Evolutionary conservation across 2,888 invertebrate genomes (phyloP).

Genomic region (Dichetophora obliterata): DNA sequence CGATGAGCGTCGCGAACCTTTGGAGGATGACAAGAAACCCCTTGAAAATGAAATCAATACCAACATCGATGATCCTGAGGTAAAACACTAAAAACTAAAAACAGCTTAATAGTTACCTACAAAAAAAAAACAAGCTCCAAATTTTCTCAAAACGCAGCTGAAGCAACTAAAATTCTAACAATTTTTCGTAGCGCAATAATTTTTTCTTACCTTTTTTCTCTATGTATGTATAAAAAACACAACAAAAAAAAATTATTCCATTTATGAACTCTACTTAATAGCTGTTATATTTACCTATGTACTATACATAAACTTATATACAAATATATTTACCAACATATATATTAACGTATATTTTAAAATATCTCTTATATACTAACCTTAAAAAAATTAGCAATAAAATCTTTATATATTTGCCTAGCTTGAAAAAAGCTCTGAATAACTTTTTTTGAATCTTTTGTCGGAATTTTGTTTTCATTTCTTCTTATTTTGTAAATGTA

Average conservation of each 20-base stretch:
- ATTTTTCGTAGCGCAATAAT: constrained; percentile 31
- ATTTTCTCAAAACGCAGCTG: neutral
- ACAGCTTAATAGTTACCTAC: neutral
- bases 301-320: constrained; percentile 14
- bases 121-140: neutral
- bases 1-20: constrained; percentile 57
- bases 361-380: neutral
- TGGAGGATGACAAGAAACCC: constrained; percentile 55
- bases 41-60: constrained; percentile 64
- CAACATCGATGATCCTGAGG: constrained; percentile 65
- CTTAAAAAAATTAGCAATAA: neutral
- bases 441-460: neutral
- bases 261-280: neutral
- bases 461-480: neutral
- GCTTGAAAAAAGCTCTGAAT: neutral
- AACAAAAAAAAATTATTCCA: neutral
- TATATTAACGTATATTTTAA: constrained; percentile 6
- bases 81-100: constrained; percentile 59
- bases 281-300: neutral
- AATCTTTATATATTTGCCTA: neutral
- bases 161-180: constrained; percentile 33
- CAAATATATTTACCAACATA: neutral
- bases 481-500: neutral
- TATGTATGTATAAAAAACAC: too few species aligned
- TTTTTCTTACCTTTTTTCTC: neutral